Evolutionary conservation across 1,140 invertebrate genomes (phyloP).

Genomic region (Stegodyphus mimosarum): DNA sequence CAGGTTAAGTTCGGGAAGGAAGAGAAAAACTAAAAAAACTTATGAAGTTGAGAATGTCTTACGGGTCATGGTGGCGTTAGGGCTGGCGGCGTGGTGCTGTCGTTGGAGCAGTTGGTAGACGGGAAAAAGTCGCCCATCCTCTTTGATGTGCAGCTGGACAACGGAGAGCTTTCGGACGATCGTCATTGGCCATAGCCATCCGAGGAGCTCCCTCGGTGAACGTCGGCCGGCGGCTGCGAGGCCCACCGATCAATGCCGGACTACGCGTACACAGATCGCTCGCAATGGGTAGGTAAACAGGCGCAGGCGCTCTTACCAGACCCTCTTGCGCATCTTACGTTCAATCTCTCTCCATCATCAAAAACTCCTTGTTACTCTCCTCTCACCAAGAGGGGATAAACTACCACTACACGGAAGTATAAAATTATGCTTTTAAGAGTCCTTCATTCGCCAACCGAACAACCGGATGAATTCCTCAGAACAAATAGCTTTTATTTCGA

Average conservation of each 20-base stretch:
- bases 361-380: constrained; percentile 2
- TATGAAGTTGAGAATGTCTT: not conserved
- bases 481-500: too few relatives aligned
- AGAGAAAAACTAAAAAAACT: not conserved
- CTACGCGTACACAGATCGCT: not conserved
- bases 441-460: not conserved
- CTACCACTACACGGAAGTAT: not conserved
- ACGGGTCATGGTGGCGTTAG: constrained; percentile 53
- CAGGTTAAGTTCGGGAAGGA: not conserved
- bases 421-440: constrained; percentile 19
- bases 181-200: constrained; percentile 56
- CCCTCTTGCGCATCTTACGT: constrained; percentile 28
- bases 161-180: constrained; percentile 58
- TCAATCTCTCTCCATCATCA: not conserved
- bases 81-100: constrained; percentile 8
- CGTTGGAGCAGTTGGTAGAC: constrained; percentile 57
- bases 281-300: constrained; percentile 24
- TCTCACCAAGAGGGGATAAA: not conserved
- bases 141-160: constrained; percentile 57
- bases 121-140: constrained; percentile 58
- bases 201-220: constrained; percentile 27
- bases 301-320: constrained; percentile 21
- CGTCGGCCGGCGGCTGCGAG: constrained; percentile 26
- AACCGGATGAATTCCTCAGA: too few relatives aligned
- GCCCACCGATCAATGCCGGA: constrained; percentile 28